Evolutionary conservation across 2,888 invertebrate species (phyloP).

Genomic region (Julus scandinavius): DNA sequence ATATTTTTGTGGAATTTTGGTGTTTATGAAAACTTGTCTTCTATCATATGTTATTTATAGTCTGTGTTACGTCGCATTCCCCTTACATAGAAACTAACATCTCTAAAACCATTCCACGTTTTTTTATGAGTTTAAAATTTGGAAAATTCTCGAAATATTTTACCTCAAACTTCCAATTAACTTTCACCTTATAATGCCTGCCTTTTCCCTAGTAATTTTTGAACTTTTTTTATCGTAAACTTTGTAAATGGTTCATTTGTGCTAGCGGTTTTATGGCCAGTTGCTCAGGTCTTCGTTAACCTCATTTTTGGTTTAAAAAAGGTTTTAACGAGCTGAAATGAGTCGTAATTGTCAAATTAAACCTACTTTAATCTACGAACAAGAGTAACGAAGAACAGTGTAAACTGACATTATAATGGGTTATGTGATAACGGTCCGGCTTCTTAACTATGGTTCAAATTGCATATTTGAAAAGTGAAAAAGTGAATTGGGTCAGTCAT

Average conservation of each 20-base stretch:
- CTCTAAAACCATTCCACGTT: background rate
- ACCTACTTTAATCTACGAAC: background rate
- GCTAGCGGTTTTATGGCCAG: background rate
- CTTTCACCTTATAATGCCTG: slow-evolving; percentile 25
- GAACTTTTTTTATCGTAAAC: slow-evolving; percentile 6
- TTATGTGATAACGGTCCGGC: background rate
- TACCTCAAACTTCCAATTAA: slow-evolving; percentile 33
- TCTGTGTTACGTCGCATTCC: background rate
- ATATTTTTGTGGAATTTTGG: slow-evolving; percentile 6
- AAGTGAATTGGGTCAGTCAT: background rate
- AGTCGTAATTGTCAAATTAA: background rate
- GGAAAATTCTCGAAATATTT: slow-evolving; percentile 14
- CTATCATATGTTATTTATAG: background rate
- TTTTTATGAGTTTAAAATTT: background rate
- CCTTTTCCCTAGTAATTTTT: slow-evolving; percentile 14
- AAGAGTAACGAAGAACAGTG: slow-evolving; percentile 4
- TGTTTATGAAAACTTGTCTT: background rate
- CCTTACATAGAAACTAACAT: background rate
- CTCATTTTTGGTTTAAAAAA: background rate
- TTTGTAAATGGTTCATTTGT: slow-evolving; percentile 4
- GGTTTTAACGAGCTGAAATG: background rate
- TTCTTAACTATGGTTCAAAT: background rate
- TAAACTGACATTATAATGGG: background rate
- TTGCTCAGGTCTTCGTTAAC: background rate
- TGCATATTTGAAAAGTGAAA: background rate